Evolutionary conservation across 2,888 invertebrate genomes (phyloP), one percentile per base, ranked within the genome.

Genomic region (Argyresthia albistria): DNA sequence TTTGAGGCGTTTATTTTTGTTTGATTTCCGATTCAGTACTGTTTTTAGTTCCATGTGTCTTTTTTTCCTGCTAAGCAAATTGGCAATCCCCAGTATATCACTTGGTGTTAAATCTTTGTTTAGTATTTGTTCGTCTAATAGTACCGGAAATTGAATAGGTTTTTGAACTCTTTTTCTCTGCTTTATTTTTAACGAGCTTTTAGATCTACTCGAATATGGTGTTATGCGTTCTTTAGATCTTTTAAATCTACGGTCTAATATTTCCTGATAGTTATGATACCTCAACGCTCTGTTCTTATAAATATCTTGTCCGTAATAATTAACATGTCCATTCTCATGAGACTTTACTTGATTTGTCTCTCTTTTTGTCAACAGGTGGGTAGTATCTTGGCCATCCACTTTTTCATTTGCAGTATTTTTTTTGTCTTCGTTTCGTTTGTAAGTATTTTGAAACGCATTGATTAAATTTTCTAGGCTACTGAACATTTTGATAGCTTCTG

Each of bases 391-490:
- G 7, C 35, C 35, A 16, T 43, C n/a, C 9, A 35, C 25, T 43
- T 49, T 43, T 25, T 49, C 36, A 48, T 47, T 42, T 43, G 9
- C 42, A 8, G 15, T 8, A 35, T 39, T 53, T 57, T 15, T 55
- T 39, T 9, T 60, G 53, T 9, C 49, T 51, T 50, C 56, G 16
- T 48, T 15, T n/a, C 37, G 36, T 43, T 53, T 73, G 54, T 76
- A 70, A 7, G 62, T 69, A 49, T 76, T 67, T 55, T 79, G 75
- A 58, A 80, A 82, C 1, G 68, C 66, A 53, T 72, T 67, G 25
- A 80, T 64, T 25, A 83, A 60, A 58, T 72, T 71, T 63, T 83
- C 78, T 52, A 84, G 53, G 0, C 80, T 77, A 6, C 73, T 71
- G 54, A 83, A 86, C 10, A 78, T 53, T 61, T 72, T 77, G 49